A percentile compares a stretch with the other conserved stretches of the same genome.
These are phyloP conservation scores for Prorops nasuta DNA, from an alignment of 1,140 invertebrate species.

Conservation along the genomic window DNA sequence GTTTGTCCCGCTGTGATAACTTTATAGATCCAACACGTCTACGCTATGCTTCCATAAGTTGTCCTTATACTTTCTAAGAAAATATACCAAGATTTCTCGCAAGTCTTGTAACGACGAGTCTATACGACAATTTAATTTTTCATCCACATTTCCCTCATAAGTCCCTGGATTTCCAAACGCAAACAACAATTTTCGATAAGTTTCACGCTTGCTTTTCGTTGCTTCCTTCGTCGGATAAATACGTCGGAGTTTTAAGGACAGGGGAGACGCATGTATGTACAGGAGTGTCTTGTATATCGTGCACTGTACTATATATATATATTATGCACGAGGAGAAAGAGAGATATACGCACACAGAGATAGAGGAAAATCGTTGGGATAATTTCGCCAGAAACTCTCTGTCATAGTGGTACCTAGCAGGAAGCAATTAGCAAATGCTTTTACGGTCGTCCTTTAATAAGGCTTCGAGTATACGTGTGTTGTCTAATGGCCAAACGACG, in stretches of 20 bases:
- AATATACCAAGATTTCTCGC: neutral
- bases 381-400: neutral
- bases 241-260: neutral
- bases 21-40: neutral
- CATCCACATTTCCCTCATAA: neutral
- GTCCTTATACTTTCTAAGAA: neutral
- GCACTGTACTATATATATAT: too few species aligned
- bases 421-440: constrained; percentile 21
- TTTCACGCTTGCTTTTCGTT: neutral
- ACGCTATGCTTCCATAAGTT: neutral
- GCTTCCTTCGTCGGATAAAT: neutral
- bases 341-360: neutral
- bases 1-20: neutral
- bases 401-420: constrained; percentile 1
- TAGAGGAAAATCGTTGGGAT: neutral
- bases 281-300: too few species aligned
- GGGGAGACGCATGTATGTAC: too few species aligned
- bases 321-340: neutral
- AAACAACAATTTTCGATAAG: neutral
- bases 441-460: constrained; percentile 12
- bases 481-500: too few species aligned
- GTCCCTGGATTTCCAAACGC: too few species aligned
- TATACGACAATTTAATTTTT: neutral
- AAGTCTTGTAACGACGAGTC: neutral
- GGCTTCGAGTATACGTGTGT: neutral